These are phyloP conservation scores for Paragorgia papillata DNA, from an alignment of 92 coral and sea anemone species.

Conservation along the genomic window DNA sequence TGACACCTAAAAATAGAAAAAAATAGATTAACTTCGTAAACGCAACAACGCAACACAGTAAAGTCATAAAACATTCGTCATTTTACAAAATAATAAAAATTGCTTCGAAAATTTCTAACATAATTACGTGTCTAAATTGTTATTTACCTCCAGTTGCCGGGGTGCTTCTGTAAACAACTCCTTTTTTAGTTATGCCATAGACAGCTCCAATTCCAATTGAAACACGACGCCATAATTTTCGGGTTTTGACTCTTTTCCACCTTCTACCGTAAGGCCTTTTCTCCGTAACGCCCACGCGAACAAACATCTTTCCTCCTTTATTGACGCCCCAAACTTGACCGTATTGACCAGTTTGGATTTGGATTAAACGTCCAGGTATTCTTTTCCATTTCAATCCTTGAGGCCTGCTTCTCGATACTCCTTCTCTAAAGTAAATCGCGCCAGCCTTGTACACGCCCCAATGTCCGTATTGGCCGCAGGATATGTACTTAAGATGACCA, in stretches of 20 bases:
- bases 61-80: too few species aligned
- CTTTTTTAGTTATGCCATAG: neutral
- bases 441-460: constrained; percentile 13
- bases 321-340: constrained; percentile 37
- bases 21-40: too few species aligned
- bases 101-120: too few species aligned
- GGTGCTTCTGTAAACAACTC: constrained; percentile 7
- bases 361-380: neutral
- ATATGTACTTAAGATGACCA: constrained; percentile 24
- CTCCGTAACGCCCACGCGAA: neutral
- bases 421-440: constrained; percentile 21
- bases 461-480: constrained; percentile 20
- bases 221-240: neutral
- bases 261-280: neutral
- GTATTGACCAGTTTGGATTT: constrained; percentile 23
- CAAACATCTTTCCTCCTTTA: neutral
- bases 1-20: too few species aligned
- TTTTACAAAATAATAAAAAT: too few species aligned
- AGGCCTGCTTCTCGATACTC: neutral
- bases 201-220: constrained; percentile 12
- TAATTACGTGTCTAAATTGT: too few species aligned
- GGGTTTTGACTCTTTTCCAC: neutral
- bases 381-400: constrained; percentile 23
- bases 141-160: constrained; percentile 16
- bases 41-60: too few species aligned